Evolutionary conservation across 2,113 vertebrate genomes (phyloP).

Genomic region (Cochlearius cochlearius): DNA sequence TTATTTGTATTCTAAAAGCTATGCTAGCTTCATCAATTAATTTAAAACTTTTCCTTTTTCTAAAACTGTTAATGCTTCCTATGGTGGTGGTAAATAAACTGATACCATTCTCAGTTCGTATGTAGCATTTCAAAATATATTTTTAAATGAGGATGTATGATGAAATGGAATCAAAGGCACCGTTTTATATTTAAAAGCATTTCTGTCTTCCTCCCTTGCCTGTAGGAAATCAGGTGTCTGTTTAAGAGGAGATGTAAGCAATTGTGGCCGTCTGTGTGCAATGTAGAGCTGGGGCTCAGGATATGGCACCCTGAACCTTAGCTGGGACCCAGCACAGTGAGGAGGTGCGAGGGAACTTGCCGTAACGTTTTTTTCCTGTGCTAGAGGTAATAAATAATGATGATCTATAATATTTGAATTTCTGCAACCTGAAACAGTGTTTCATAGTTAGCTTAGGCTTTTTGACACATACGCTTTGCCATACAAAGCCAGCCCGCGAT

Average conservation of each 20-base stretch:
- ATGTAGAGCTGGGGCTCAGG: neutral
- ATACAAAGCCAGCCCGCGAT: neutral
- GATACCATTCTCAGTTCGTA: conserved; percentile 2
- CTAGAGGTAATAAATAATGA: neutral
- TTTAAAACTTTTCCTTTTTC: neutral
- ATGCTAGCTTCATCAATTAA: neutral
- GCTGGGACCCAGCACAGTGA: neutral
- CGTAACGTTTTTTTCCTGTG: neutral
- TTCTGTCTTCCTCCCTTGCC: neutral
- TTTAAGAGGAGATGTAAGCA: neutral
- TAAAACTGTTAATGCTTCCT: neutral
- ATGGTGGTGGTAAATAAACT: neutral
- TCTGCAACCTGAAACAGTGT: neutral
- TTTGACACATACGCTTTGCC: neutral
- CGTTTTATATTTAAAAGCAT: neutral
- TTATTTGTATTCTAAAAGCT: neutral
- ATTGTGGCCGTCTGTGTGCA: neutral
- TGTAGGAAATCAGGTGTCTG: neutral
- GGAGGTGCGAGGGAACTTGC: neutral
- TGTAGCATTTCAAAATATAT: conserved; percentile 58
- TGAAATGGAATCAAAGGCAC: neutral
- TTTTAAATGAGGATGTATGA: conserved; percentile 17
- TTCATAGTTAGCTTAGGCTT: neutral
- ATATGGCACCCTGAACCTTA: neutral
- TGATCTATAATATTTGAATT: neutral